A percentile compares a stretch with the other conserved stretches of the same genome.
phyloP scores from a whole-genome alignment of 1,140 invertebrate genomes.

The Stegodyphus mimosarum region DNA sequence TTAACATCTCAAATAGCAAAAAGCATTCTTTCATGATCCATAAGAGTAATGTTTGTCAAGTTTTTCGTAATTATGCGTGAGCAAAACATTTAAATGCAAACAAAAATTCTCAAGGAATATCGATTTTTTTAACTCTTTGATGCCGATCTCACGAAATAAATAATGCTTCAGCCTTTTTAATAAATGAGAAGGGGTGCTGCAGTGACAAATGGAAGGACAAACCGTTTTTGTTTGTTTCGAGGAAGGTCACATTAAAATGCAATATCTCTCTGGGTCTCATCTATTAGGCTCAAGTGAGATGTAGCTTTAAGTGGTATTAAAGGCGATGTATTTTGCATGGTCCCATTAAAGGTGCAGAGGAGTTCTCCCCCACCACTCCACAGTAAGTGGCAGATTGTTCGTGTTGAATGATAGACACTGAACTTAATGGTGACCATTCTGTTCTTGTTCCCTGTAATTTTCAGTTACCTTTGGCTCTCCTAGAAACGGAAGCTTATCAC shows the following conservation, averaged over 20 bases:
- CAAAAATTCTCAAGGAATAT: background rate
- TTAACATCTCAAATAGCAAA: too few species aligned
- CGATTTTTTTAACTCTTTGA: background rate
- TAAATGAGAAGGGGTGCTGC: slow-evolving; percentile 36
- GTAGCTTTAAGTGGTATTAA: slow-evolving; percentile 60
- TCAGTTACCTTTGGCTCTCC: slow-evolving; percentile 54
- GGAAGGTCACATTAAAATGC: slow-evolving; percentile 57
- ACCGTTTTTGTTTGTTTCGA: slow-evolving; percentile 48
- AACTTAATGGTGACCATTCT: slow-evolving; percentile 60
- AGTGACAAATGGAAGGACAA: slow-evolving; percentile 47
- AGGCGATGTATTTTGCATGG: slow-evolving; percentile 57
- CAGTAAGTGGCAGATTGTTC: slow-evolving; percentile 60
- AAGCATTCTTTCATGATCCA: too few species aligned
- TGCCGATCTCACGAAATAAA: slow-evolving; percentile 33
- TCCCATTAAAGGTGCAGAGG: slow-evolving; percentile 40
- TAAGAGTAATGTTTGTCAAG: too few species aligned
- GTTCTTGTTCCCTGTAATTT: slow-evolving; percentile 61
- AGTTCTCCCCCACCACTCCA: slow-evolving; percentile 22
- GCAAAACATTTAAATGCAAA: too few species aligned
- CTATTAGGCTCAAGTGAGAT: slow-evolving; percentile 25
- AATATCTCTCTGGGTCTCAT: slow-evolving; percentile 48
- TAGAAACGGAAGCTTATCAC: slow-evolving; percentile 57
- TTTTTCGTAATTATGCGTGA: too few species aligned
- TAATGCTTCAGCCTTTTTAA: slow-evolving; percentile 49
- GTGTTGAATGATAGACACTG: slow-evolving; percentile 60